A percentile compares a stretch with the other conserved stretches of the same genome.
Evolutionary conservation across 2,888 invertebrate genomes (phyloP).

Genomic region (Leptopterna dolabrata): DNA sequence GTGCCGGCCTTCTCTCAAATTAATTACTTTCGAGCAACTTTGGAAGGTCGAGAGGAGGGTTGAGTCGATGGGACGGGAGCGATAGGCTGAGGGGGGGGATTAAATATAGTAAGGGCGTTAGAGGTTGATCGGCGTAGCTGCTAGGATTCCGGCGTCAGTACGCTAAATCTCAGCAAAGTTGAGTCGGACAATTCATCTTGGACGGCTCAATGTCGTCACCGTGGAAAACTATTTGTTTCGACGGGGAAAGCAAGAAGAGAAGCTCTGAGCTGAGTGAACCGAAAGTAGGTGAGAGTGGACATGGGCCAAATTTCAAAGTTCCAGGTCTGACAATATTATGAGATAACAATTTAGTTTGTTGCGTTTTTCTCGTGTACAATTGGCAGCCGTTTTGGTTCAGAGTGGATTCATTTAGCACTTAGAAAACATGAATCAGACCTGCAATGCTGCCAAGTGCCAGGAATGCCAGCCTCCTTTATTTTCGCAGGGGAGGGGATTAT

Average conservation of each 20-base stretch:
- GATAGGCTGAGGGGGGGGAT: not conserved
- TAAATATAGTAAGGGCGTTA: not conserved
- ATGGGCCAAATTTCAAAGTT: too few species aligned
- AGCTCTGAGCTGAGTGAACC: too few species aligned
- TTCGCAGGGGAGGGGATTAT: too few species aligned
- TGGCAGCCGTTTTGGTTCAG: too few species aligned
- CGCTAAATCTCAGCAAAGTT: not conserved
- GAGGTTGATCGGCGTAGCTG: not conserved
- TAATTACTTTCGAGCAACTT: slow-evolving; percentile 5
- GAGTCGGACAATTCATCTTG: not conserved
- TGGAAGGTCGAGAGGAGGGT: not conserved
- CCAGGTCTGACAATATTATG: too few species aligned
- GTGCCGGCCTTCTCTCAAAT: not conserved
- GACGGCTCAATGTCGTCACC: not conserved
- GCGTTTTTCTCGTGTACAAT: too few species aligned
- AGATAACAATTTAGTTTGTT: too few species aligned
- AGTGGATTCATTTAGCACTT: too few species aligned
- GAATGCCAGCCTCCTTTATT: too few species aligned
- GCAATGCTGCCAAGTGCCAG: too few species aligned
- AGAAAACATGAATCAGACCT: too few species aligned
- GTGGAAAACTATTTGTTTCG: not conserved
- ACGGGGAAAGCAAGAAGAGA: not conserved
- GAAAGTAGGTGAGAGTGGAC: too few species aligned
- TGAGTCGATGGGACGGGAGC: not conserved
- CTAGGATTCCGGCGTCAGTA: not conserved